Base-by-base conservation (phyloP, 1,140 invertebrate genomes). In the Eumeta japonica region DNA sequence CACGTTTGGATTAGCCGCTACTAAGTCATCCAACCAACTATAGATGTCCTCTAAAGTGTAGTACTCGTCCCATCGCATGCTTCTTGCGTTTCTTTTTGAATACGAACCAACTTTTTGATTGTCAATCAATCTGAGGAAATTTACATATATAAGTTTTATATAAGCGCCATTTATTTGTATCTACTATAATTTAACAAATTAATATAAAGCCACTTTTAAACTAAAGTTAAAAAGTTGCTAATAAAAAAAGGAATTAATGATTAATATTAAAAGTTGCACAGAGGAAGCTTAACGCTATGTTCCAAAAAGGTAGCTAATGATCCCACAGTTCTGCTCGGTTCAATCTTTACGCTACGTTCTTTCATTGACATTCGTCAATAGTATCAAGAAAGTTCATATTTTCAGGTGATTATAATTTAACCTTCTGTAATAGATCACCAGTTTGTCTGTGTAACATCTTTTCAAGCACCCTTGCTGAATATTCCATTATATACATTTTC, bases 11-110 rank as follows among this genome's bases (percentile, higher is more conserved):
- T 83, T 70, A 3, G 54, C 28, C 3, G 33, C 30, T 0, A 64
- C 73, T 14, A 85, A 35, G 10, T 54, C 55, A 9, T 79, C 70
- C 20, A 77, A 43, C 75, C 75, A 77, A 32, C 34, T 37, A 16
- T 75, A 41, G 14, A 75, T 75, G 7, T 64, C 56, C 10, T 55
- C 67, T 52, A 50, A 43, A n/a, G 39, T 79, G 51, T 81, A 76
- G 38, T 83, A 84, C 3, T 45, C 52, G 16, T 58, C 71, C 67
- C 79, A 81, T 35, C 48, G 47, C 59, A 78, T 67, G 15, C 36
- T 50, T 37, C 33, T 48, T 10, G 27, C 32, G 30, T 52, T 58
- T 9, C 40, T 65, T 17, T 50, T 49, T 18, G 44, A 46, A 30
- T 64, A 66, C 1, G 11, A 48, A 9, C 31, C 43, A 0, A 63